A percentile compares a stretch with the other conserved stretches of the same genome.
These are phyloP conservation scores for Planiliza haematocheilus DNA, from an alignment of 2,113 vertebrate genomes.

Conservation along the genomic window DNA sequence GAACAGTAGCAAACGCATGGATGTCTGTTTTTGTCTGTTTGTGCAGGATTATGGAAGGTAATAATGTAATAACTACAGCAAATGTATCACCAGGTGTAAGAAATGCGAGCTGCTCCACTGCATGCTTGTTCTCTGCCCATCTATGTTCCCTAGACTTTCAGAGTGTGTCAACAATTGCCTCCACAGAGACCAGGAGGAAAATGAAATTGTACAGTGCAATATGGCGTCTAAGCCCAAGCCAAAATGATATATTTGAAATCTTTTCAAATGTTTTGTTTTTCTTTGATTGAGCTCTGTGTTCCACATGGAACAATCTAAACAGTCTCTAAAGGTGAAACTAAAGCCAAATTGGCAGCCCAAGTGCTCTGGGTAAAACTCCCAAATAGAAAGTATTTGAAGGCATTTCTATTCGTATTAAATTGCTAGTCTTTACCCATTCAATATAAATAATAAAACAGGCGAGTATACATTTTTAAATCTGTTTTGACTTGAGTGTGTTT, in stretches of 20 bases:
- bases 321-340: constrained; percentile 51
- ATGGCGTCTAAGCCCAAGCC: constrained; percentile 57
- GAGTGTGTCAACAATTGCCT: constrained; percentile 57
- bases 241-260: constrained; percentile 66
- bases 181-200: constrained; percentile 36
- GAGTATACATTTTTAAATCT: constrained; percentile 36
- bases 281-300: constrained; percentile 59
- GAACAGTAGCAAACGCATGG: constrained; percentile 5
- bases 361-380: constrained; percentile 24
- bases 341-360: constrained; percentile 51
- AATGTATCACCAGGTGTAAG: constrained; percentile 45
- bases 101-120: constrained; percentile 55
- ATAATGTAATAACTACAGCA: constrained; percentile 45
- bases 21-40: constrained; percentile 32
- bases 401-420: constrained; percentile 10
- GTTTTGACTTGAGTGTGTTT: constrained; percentile 34
- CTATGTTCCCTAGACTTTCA: constrained; percentile 47
- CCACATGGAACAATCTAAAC: constrained; percentile 61
- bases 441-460: constrained; percentile 41
- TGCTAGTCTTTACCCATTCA: constrained; percentile 12
- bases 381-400: constrained; percentile 30
- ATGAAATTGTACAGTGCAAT: constrained; percentile 59
- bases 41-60: constrained; percentile 50
- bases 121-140: constrained; percentile 60
- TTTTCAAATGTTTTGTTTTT: constrained; percentile 59